Evolutionary conservation across 2,113 vertebrate species (phyloP).

Genomic region (Diadophis punctatus): DNA sequence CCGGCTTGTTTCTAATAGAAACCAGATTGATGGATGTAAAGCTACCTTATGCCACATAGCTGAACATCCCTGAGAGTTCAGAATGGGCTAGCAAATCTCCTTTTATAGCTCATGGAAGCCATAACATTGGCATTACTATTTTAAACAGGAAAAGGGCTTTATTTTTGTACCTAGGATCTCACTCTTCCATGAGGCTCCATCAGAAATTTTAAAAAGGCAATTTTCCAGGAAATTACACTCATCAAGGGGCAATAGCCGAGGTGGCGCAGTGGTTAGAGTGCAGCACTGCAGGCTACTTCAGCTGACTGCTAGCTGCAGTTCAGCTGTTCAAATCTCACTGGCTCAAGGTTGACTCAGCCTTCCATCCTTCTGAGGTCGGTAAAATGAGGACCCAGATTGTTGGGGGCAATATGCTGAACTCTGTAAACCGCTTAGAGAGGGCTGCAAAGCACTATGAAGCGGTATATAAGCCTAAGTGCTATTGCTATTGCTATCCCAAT

Average conservation of each 20-base stretch:
- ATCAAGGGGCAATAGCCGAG: neutral
- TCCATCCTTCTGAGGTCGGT: too few species aligned
- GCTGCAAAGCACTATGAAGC: too few species aligned
- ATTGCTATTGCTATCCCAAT: too few species aligned
- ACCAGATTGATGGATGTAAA: neutral
- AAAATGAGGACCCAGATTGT: too few species aligned
- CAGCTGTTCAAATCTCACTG: too few species aligned
- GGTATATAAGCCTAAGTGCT: too few species aligned
- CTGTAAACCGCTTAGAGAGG: too few species aligned
- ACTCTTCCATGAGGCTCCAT: neutral
- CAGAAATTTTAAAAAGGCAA: neutral
- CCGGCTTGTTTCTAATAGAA: neutral
- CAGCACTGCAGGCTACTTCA: too few species aligned
- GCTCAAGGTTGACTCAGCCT: too few species aligned
- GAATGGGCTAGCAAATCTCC: neutral
- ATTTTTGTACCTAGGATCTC: neutral
- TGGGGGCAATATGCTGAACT: too few species aligned
- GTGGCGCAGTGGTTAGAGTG: too few species aligned
- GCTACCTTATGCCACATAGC: neutral
- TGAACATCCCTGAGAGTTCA: neutral
- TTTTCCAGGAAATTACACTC: neutral
- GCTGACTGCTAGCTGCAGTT: too few species aligned
- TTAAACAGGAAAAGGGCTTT: neutral
- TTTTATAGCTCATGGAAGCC: neutral
- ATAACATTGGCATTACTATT: neutral